Evolutionary conservation across 2,797 vertebrate genomes (phyloP).

Genomic region (Lagothrix lagotricha): DNA sequence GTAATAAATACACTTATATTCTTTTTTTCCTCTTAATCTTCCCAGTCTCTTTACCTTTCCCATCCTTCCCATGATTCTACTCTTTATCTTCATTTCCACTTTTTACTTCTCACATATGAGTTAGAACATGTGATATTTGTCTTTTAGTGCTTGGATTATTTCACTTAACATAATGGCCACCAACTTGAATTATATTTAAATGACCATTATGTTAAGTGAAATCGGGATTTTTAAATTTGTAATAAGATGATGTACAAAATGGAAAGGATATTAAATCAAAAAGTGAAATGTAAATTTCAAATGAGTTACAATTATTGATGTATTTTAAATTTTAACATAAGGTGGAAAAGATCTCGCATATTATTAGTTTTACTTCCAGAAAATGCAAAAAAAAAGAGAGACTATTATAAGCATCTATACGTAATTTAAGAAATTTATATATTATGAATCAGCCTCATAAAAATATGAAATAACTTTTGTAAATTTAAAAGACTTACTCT

Average conservation of each 20-base stretch:
- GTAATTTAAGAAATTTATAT: not conserved
- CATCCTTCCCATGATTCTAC: not conserved
- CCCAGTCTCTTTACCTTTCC: not conserved
- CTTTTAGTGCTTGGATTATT: not conserved
- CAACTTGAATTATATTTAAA: not conserved
- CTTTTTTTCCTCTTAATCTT: not conserved
- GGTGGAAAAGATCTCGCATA: not conserved
- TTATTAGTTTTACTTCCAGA: not conserved
- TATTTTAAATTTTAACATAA: slow-evolving; percentile 17
- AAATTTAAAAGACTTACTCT: not conserved
- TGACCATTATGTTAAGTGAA: not conserved
- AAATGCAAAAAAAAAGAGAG: not conserved
- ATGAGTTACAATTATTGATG: not conserved
- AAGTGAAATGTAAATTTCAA: not conserved
- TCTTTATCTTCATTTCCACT: not conserved
- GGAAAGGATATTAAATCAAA: not conserved
- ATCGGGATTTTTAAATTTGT: not conserved
- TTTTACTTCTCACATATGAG: not conserved
- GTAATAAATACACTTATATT: not conserved
- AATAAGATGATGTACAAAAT: not conserved
- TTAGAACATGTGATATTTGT: not conserved
- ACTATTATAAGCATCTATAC: not conserved
- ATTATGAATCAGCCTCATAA: not conserved
- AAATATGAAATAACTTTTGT: not conserved
- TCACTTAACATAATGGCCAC: not conserved